These are phyloP conservation scores for Lophius piscatorius DNA, from an alignment of 2,113 vertebrate genomes.

Conservation along the genomic window DNA sequence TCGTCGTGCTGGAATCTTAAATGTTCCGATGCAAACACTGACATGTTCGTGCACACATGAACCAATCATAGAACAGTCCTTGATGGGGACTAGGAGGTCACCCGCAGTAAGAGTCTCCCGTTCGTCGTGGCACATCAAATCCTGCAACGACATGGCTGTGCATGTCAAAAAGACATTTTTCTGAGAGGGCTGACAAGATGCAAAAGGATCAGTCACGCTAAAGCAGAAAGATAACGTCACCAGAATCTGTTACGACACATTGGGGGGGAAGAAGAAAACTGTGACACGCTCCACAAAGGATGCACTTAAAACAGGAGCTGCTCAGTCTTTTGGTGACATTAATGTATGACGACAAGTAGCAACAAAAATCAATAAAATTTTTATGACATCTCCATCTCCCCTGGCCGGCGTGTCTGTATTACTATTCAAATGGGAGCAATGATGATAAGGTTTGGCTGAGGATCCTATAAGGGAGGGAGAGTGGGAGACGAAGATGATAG, in stretches of 20 bases:
- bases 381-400: slow-evolving; percentile 58
- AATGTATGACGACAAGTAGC: slow-evolving; percentile 63
- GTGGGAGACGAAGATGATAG: slow-evolving; percentile 45
- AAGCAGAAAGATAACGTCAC: slow-evolving; percentile 68
- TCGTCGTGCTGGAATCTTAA: too few relatives aligned
- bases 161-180: slow-evolving; percentile 59
- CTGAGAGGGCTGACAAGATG: slow-evolving; percentile 62
- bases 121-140: slow-evolving; percentile 53
- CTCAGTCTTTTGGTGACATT: slow-evolving; percentile 66
- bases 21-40: too few relatives aligned
- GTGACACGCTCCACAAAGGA: slow-evolving; percentile 54
- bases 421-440: slow-evolving; percentile 64
- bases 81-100: slow-evolving; percentile 55
- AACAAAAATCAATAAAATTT: slow-evolving; percentile 57
- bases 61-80: too few relatives aligned
- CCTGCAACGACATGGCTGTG: slow-evolving; percentile 45
- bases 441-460: slow-evolving; percentile 63
- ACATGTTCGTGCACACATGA: too few relatives aligned
- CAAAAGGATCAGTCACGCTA: slow-evolving; percentile 73
- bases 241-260: slow-evolving; percentile 66
- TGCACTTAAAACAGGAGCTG: slow-evolving; percentile 40
- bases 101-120: slow-evolving; percentile 26
- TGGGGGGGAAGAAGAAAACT: slow-evolving; percentile 1
- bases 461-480: slow-evolving; percentile 37
- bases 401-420: slow-evolving; percentile 45